Base-by-base conservation (phyloP, 2,888 invertebrate species). In the Ceramica pisi region DNA sequence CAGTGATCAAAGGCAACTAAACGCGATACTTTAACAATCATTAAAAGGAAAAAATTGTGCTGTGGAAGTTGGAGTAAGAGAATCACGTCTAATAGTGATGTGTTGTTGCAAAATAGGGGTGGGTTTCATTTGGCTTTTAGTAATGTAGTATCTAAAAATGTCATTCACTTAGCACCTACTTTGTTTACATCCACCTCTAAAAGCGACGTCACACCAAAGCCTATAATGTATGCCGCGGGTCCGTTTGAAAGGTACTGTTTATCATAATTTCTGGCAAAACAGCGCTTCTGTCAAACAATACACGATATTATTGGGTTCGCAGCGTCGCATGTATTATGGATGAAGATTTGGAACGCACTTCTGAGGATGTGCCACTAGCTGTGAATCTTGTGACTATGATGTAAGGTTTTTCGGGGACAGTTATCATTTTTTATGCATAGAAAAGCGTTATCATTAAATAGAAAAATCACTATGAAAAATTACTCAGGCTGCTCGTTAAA, bases 271-370 rank as follows among this genome's bases (percentile, higher is more conserved):
- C 84, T 84, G 87, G 79, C 88, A 88, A 89, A 89, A 92, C 88
- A 89, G 84, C 86, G 86, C 85, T 88, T 87, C 90, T 91, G 93
- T 94, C 92, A 92, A 92, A 93, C 92, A 93, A 93, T 92, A 93
- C 90, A 89, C 87, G 82, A 90, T 91, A 90, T 92, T 92, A 93
- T 93, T 92, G 91, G 92, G 91, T 90, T 88, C 87, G 86, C 63
- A 71, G 67, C 85, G 84, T 86, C 89, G 72, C 88, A 94, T 95
- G 93, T 90, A 90, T 94, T 94, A 95, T 94, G 94, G 92, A 95
- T 94, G 92, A 94, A 83, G 72, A 57, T 87, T 86, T 78, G 74
- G 87, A 87, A 88, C 89, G 87, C 88, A 90, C 88, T 89, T 88
- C 88, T 81, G 80, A 78, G 73, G 84, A 82, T 78, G 84, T 84